Conservation (phyloP, 2,113 vertebrate genomes). For the Triplophysa tibetana region DNA sequence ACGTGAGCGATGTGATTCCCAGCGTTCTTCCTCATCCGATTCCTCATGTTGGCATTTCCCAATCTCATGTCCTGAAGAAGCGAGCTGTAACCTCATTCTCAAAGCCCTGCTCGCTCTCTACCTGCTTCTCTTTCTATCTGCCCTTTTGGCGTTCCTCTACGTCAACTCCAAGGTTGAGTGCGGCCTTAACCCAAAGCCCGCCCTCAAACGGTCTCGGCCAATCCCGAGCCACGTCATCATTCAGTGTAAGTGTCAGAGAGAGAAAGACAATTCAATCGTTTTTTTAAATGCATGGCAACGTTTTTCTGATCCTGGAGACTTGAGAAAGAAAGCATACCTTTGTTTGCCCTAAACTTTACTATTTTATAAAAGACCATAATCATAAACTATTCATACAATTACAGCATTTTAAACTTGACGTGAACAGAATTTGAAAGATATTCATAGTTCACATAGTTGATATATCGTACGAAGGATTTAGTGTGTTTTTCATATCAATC, state of each 20-base stretch:
- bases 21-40: conserved; percentile 59
- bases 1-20: conserved; percentile 61
- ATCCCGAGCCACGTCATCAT: conserved; percentile 66
- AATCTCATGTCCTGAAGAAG: conserved; percentile 70
- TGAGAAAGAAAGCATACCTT: too few relatives aligned
- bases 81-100: conserved; percentile 73
- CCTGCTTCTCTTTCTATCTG: conserved; percentile 76
- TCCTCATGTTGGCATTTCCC: conserved; percentile 68
- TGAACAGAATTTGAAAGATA: too few relatives aligned
- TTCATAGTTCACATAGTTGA: too few relatives aligned
- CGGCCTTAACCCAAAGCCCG: conserved; percentile 61
- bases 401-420: too few relatives aligned
- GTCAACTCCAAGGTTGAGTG: conserved; percentile 72
- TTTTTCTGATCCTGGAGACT: too few relatives aligned
- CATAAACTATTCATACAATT: too few relatives aligned
- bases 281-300: too few relatives aligned
- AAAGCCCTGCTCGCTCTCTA: conserved; percentile 70
- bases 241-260: conserved; percentile 76
- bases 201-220: conserved; percentile 64
- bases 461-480: too few relatives aligned
- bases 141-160: conserved; percentile 74
- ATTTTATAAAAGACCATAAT: too few relatives aligned
- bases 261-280: not conserved
- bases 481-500: too few relatives aligned
- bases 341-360: too few relatives aligned